Conservation (phyloP, 2,113 vertebrate genomes). For the Myocastor coypus region DNA sequence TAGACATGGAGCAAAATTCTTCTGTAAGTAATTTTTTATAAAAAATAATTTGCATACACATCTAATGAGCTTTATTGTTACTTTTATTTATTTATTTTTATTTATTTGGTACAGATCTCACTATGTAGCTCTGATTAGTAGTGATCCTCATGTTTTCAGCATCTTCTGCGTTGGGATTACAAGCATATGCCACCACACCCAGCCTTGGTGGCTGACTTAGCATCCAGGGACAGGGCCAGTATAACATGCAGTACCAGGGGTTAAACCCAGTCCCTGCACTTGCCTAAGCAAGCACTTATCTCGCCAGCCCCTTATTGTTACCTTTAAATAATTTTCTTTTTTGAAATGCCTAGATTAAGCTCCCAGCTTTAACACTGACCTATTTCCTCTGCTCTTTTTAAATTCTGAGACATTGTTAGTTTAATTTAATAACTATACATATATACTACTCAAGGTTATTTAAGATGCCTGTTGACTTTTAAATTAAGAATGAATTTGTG, state of each 20-base stretch:
- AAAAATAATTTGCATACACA: not conserved
- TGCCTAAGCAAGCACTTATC: too few relatives aligned
- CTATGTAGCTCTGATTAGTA: too few relatives aligned
- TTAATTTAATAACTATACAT: not conserved
- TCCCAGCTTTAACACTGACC: not conserved
- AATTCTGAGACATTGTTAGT: not conserved
- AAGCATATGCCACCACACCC: too few relatives aligned
- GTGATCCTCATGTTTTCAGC: too few relatives aligned
- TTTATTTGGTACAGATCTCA: too few relatives aligned
- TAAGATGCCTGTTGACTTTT: not conserved
- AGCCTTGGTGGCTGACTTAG: too few relatives aligned
- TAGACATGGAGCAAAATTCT: not conserved
- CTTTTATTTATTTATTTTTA: not conserved
- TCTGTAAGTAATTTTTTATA: not conserved
- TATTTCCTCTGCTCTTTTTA: too few relatives aligned
- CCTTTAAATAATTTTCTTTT: slow-evolving; percentile 5
- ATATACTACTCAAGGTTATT: not conserved
- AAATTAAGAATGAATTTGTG: not conserved
- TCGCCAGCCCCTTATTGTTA: not conserved
- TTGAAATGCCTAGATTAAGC: not conserved
- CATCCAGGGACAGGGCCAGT: too few relatives aligned
- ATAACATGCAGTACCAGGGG: too few relatives aligned
- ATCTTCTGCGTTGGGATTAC: too few relatives aligned
- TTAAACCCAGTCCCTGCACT: too few relatives aligned
- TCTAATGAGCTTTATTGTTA: not conserved